A percentile compares a stretch with the other conserved stretches of the same genome.
Evolutionary conservation across 2,113 vertebrate genomes (phyloP).

Genomic region (Malurus cyaneus): DNA sequence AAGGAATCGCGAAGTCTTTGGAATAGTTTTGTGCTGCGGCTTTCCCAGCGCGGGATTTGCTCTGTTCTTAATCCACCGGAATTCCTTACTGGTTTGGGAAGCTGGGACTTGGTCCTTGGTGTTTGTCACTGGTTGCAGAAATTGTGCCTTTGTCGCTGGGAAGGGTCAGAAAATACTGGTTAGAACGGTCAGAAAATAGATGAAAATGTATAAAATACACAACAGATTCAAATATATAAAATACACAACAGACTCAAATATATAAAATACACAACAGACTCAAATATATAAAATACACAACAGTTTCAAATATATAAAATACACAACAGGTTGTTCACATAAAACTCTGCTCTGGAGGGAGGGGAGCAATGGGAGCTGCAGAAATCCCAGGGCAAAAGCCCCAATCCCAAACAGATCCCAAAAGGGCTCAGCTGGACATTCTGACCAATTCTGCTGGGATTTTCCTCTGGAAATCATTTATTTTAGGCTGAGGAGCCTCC

Average conservation of each 20-base stretch:
- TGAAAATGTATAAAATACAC: fast-evolving
- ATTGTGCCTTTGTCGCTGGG: background rate
- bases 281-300: background rate
- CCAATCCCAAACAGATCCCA: background rate
- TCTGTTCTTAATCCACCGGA: background rate
- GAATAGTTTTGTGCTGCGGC: background rate
- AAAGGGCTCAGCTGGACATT: background rate
- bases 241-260: background rate
- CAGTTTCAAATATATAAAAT: fast-evolving
- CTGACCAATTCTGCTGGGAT: background rate
- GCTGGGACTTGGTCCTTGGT: background rate
- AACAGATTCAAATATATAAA: too few relatives aligned
- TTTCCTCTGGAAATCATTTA: background rate
- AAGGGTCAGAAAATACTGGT: background rate
- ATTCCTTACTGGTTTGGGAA: background rate
- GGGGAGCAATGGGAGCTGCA: fast-evolving
- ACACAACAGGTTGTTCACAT: fast-evolving
- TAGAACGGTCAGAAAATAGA: background rate
- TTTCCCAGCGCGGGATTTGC: background rate
- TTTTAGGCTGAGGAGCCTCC: background rate
- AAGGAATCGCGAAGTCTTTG: background rate
- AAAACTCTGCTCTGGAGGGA: background rate
- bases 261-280: fast-evolving
- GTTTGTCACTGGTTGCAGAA: background rate
- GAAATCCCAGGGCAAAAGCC: background rate